A percentile compares a stretch with the other conserved stretches of the same genome.
Evolutionary conservation across 2,113 vertebrate species (phyloP).

Genomic region (Macrotis lagotis): DNA sequence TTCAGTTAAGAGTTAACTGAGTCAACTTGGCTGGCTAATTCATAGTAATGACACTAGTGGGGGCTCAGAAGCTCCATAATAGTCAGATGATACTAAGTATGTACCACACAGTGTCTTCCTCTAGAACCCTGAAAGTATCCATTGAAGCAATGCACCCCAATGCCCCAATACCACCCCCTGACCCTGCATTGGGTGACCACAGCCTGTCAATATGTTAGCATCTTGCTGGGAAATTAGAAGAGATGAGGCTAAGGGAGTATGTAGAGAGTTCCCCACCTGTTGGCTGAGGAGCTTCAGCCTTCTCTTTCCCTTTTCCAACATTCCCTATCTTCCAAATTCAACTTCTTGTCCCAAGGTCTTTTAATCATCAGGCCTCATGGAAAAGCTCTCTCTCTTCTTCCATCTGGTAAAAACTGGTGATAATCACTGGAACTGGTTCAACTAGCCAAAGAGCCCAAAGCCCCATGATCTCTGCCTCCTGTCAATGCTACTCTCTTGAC

Average conservation of each 20-base stretch:
- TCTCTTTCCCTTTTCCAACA: neutral
- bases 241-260: neutral
- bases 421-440: constrained; percentile 63
- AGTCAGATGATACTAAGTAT: neutral
- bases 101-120: neutral
- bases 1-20: neutral
- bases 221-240: neutral
- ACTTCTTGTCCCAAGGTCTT: neutral
- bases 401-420: constrained; percentile 71
- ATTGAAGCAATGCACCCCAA: neutral
- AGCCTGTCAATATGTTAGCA: neutral
- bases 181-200: neutral
- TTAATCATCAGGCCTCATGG: constrained; percentile 60
- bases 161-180: too few species aligned
- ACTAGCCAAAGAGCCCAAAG: constrained; percentile 65
- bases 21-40: neutral
- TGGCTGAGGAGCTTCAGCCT: neutral
- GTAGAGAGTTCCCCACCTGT: neutral
- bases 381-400: constrained; percentile 62
- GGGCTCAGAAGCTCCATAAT: neutral
- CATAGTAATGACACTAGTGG: neutral
- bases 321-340: neutral
- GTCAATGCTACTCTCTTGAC: constrained; percentile 58
- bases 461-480: constrained; percentile 21
- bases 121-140: neutral